Evolutionary conservation across 2,113 vertebrate species (phyloP).

Genomic region (Heterocephalus glaber): DNA sequence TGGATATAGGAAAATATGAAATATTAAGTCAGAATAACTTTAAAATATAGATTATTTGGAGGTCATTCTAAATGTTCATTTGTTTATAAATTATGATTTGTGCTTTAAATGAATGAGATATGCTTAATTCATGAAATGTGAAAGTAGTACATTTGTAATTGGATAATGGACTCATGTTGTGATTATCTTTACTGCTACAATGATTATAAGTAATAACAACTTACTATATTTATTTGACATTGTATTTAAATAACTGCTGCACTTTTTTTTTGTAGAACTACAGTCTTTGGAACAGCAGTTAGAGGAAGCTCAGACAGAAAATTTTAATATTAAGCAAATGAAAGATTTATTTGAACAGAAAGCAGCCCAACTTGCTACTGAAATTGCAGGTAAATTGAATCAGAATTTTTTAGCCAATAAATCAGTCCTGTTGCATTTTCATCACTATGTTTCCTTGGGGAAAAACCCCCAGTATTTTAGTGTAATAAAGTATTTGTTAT

Average conservation of each 20-base stretch:
- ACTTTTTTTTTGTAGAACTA: constrained; percentile 85
- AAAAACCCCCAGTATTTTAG: constrained; percentile 14
- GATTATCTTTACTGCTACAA: not conserved
- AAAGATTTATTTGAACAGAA: constrained; percentile 99
- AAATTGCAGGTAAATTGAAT: constrained; percentile 94
- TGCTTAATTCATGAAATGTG: constrained; percentile 45
- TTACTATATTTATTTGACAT: constrained; percentile 40
- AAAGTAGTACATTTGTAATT: not conserved
- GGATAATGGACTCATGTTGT: not conserved
- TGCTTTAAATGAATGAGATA: not conserved
- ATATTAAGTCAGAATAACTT: constrained; percentile 39
- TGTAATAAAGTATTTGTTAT: constrained; percentile 50
- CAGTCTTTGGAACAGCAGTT: constrained; percentile 92
- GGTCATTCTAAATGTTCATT: constrained; percentile 16
- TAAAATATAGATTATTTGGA: constrained; percentile 40
- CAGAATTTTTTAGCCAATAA: constrained; percentile 20
- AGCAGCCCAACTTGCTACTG: constrained; percentile 96
- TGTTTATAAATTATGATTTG: constrained; percentile 27
- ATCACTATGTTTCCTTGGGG: not conserved
- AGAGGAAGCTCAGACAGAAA: constrained; percentile 95
- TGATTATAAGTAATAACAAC: constrained; percentile 8
- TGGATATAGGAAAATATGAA: not conserved
- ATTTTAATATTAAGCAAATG: constrained; percentile 99
- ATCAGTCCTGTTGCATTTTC: not conserved
- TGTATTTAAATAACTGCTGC: constrained; percentile 46